Conservation (phyloP, 1,140 invertebrate species). For the Drosophila athabasca region DNA sequence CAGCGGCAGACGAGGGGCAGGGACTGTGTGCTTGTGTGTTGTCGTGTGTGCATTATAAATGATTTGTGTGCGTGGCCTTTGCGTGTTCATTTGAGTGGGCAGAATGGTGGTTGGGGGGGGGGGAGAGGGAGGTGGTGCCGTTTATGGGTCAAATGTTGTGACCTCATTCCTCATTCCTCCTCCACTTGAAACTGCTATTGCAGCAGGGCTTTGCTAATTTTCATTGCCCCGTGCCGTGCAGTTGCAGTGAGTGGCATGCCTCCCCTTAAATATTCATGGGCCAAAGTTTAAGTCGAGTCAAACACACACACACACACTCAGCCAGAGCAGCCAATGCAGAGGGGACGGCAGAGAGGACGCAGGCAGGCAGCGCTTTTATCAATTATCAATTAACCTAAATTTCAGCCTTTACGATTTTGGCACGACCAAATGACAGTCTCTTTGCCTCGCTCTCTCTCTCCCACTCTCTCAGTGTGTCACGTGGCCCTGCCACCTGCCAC, state of each 20-base stretch:
- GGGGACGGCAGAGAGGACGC: neutral
- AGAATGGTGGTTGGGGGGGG: constrained; percentile 19
- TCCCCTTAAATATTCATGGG: constrained; percentile 64
- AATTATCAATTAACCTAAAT: constrained; percentile 82
- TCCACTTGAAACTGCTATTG: constrained; percentile 52
- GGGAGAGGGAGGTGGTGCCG: neutral
- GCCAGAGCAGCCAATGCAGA: neutral
- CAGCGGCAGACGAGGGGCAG: no score
- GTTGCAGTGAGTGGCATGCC: constrained; percentile 45
- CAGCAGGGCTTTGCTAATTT: constrained; percentile 64
- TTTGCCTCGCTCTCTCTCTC: no score
- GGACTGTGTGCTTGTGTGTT: constrained; percentile 24
- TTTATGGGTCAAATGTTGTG: constrained; percentile 75
- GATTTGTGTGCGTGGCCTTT: constrained; percentile 63
- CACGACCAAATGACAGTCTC: constrained; percentile 53
- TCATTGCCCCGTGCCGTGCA: constrained; percentile 62
- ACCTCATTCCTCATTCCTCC: constrained; percentile 52
- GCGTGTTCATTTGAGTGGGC: constrained; percentile 44
- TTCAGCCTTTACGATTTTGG: constrained; percentile 73
- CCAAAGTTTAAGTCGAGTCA: constrained; percentile 51
- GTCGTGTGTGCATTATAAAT: constrained; percentile 77
- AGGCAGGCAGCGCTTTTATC: constrained; percentile 60
- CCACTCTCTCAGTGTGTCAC: neutral
- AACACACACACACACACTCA: constrained; percentile 18
- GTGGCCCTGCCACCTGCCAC: constrained; percentile 6